Evolutionary conservation across 2,113 vertebrate genomes (phyloP).

Genomic region (Anhinga rufa): DNA sequence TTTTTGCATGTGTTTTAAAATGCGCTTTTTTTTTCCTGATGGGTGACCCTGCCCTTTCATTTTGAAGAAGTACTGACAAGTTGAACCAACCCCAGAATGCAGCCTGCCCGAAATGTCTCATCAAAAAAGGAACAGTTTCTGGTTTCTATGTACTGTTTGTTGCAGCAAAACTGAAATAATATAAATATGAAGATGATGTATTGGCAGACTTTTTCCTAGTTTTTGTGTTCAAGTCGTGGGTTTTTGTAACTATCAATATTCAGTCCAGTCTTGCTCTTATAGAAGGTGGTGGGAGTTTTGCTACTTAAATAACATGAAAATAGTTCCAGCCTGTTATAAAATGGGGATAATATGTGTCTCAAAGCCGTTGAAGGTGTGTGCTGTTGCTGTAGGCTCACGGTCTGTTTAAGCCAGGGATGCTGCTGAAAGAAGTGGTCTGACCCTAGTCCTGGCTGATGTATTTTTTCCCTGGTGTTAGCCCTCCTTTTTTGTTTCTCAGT

Average conservation of each 20-base stretch:
- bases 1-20: conserved; percentile 29
- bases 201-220: not conserved
- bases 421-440: not conserved
- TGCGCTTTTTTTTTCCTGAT: not conserved
- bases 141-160: not conserved
- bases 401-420: not conserved
- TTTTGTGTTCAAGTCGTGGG: not conserved
- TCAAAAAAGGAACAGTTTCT: not conserved
- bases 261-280: not conserved
- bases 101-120: not conserved
- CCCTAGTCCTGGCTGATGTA: not conserved
- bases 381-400: not conserved
- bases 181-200: not conserved
- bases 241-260: not conserved
- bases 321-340: not conserved
- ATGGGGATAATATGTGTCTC: not conserved
- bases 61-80: not conserved
- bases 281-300: conserved; percentile 2
- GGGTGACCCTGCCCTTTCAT: not conserved
- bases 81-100: not conserved
- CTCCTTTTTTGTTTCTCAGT: not conserved
- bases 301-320: not conserved
- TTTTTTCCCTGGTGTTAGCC: not conserved
- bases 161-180: not conserved
- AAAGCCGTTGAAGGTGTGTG: not conserved